A percentile compares a stretch with the other conserved stretches of the same genome.
Conservation (phyloP, 2,888 invertebrate species). For the Leptura quadrifasciata region DNA sequence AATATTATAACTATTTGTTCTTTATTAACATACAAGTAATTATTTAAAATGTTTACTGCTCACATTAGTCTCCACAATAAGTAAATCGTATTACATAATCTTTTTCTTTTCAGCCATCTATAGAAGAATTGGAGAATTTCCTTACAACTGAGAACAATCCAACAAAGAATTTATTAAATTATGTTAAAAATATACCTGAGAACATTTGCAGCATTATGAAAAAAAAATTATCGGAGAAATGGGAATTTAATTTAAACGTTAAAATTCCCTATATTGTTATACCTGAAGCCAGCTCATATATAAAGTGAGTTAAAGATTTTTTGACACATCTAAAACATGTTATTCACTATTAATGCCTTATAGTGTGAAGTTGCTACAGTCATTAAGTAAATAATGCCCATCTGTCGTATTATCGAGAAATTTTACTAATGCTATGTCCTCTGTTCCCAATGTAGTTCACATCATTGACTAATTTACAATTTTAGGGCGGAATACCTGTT, state of each 20-base stretch:
- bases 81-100: neutral
- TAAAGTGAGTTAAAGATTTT: constrained; percentile 77
- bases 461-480: constrained; percentile 38
- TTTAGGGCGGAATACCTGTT: constrained; percentile 82
- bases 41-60: neutral
- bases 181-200: constrained; percentile 54
- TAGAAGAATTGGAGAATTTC: constrained; percentile 61
- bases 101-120: constrained; percentile 59
- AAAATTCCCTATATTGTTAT: constrained; percentile 86
- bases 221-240: constrained; percentile 65
- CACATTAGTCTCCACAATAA: neutral
- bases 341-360: no score
- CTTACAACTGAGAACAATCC: constrained; percentile 52
- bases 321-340: no score
- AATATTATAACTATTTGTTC: no score
- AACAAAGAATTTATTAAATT: constrained; percentile 54
- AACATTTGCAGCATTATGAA: constrained; percentile 55
- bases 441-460: neutral
- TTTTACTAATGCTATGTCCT: neutral
- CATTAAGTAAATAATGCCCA: no score
- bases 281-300: constrained; percentile 83
- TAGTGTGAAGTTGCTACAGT: no score
- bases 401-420: no score
- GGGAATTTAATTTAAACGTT: constrained; percentile 81
- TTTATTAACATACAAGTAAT: no score